Percentiles rank a stretch among this genome's conserved stretches.
phyloP scores from a whole-genome alignment of 2,797 vertebrate species.

The Trematomus bernacchii region DNA sequence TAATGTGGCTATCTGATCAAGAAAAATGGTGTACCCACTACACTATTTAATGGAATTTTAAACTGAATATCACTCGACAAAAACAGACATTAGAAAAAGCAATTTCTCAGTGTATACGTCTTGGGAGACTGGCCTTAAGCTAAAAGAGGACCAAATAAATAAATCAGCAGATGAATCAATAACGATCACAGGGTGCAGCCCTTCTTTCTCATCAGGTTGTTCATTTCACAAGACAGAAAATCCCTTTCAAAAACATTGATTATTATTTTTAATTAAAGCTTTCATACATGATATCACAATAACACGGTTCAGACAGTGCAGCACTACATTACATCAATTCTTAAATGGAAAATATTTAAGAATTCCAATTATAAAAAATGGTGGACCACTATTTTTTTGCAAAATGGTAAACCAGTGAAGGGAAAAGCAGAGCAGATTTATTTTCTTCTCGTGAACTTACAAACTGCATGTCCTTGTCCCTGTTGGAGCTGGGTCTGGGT shows the following conservation, averaged over 20 bases:
- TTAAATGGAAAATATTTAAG: neutral
- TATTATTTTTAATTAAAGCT: neutral
- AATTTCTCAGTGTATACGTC: neutral
- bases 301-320: neutral
- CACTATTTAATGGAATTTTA: neutral
- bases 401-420: slow-evolving; percentile 5
- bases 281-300: neutral
- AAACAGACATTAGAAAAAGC: neutral
- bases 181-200: neutral
- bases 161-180: neutral
- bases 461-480: slow-evolving; percentile 72
- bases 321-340: neutral
- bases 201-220: slow-evolving; percentile 5
- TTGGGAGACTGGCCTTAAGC: neutral
- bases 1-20: neutral
- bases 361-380: neutral
- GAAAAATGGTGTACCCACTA: neutral
- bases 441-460: slow-evolving; percentile 64
- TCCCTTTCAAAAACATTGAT: neutral
- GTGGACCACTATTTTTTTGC: neutral
- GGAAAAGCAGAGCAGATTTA: slow-evolving; percentile 11
- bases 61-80: neutral
- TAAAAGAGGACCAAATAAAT: too few relatives aligned
- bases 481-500: slow-evolving; percentile 64
- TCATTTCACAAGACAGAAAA: neutral